Base-by-base conservation (phyloP, 2,797 vertebrate genomes). In the Spea hammondii region DNA sequence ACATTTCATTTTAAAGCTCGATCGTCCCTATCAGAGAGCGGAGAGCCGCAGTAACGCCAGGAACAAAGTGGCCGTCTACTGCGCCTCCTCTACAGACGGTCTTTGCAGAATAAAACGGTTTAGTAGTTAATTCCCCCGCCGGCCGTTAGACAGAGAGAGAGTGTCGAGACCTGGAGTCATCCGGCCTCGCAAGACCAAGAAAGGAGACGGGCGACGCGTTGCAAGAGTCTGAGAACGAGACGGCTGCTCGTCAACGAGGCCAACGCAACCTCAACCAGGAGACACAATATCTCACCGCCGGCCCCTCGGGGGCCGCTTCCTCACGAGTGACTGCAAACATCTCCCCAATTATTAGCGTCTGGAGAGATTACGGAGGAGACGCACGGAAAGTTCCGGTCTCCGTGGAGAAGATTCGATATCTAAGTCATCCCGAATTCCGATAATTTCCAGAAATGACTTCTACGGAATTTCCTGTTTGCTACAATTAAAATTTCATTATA, bases 261-360 rank as follows among this genome's bases (percentile, higher is more conserved):
- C 59, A n/a, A 7, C 7, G 13, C 77, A 55, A 65, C 50, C 44
- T n/a, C 17, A 55, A 44, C 0, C n/a, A 69, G 50, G 57, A 51
- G 57, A 9, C 8, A 0, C 17, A 0, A 4, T 7, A 9, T 7
- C 32, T 47, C 4, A 2, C 2, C 1, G 5, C 0, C 0, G 5
- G 13, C 76, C 53, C 64, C 74, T 45, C 17, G 68, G 48, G 54
- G 17, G 32, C 14, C 17, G 32, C 51, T 66, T 64, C 12, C 44
- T 6, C 46, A 65, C 64, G 5, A 65, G 50, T 32, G 14, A 50
- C 48, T 10, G 8, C 12, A 60, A 47, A 44, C 32, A 46, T 47
- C 54, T 5, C 32, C 67, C 44, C 7, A 14, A 45, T 71, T 13
- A 65, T 17, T 65, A 9, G 6, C 11, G n/a, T 69, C 67, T 48